Conservation (phyloP, 2,113 vertebrate genomes). For the Oriolus oriolus region DNA sequence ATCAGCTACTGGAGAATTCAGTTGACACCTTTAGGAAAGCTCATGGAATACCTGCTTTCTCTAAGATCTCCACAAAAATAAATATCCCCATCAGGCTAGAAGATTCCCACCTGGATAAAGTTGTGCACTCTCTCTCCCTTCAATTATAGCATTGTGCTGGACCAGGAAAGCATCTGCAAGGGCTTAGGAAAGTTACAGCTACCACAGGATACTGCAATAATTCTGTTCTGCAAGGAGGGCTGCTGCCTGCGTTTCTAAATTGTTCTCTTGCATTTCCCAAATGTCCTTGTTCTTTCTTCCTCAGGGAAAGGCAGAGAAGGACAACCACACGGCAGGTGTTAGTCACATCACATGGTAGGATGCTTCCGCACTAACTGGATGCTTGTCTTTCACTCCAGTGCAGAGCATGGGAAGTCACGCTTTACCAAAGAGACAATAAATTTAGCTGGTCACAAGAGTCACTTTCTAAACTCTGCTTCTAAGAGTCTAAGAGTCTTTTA, state of each 20-base stretch:
- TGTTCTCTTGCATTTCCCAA: not conserved
- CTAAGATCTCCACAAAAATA: not conserved
- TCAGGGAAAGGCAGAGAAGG: not conserved
- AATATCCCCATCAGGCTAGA: not conserved
- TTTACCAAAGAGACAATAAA: not conserved
- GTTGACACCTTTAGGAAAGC: not conserved
- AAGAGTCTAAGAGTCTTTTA: conserved; percentile 5
- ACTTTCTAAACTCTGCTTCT: conserved; percentile 39
- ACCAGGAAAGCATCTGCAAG: not conserved
- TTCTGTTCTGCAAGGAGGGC: not conserved
- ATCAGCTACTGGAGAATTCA: not conserved
- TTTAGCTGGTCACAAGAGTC: not conserved
- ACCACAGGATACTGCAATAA: not conserved
- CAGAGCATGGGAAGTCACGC: not conserved
- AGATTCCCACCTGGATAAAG: not conserved
- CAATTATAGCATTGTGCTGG: rapidly evolving
- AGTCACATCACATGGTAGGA: not conserved
- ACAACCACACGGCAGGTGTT: rapidly evolving
- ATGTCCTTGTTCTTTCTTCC: not conserved
- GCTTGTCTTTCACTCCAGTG: not conserved
- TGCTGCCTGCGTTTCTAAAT: rapidly evolving
- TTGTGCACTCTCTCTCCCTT: not conserved
- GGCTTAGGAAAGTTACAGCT: not conserved
- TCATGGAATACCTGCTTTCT: not conserved
- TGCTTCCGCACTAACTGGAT: not conserved